Evolutionary conservation across 2,113 vertebrate genomes (phyloP).

Genomic region (Sialia sialis): DNA sequence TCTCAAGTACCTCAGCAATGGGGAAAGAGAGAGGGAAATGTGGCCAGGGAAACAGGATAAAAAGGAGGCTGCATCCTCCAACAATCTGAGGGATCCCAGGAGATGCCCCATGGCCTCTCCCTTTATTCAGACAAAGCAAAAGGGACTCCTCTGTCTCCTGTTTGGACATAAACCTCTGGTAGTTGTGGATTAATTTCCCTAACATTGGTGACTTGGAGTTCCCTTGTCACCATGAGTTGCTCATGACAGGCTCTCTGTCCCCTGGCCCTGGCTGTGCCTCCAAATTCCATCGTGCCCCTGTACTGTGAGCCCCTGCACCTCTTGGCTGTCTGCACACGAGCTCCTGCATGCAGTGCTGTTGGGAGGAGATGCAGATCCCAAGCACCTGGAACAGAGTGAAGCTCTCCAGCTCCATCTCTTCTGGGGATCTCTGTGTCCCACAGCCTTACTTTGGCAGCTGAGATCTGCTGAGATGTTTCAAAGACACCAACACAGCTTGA

Average conservation of each 20-base stretch:
- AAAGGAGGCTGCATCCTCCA: too few species aligned
- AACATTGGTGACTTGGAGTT: rapidly evolving
- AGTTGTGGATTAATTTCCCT: too few species aligned
- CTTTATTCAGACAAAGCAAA: too few species aligned
- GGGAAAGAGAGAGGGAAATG: too few species aligned
- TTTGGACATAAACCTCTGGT: too few species aligned
- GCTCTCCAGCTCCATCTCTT: background rate
- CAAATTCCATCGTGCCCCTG: rapidly evolving
- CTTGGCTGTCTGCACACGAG: background rate
- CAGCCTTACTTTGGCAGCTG: background rate
- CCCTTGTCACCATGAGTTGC: background rate
- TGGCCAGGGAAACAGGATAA: too few species aligned
- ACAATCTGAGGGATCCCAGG: too few species aligned
- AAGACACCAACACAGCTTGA: background rate
- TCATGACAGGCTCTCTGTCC: background rate
- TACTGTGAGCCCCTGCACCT: too few species aligned
- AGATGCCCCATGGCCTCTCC: too few species aligned
- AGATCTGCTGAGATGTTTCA: background rate
- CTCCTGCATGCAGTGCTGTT: background rate
- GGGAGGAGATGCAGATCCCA: background rate
- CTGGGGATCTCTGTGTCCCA: background rate
- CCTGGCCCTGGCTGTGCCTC: background rate
- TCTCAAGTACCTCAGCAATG: too few species aligned
- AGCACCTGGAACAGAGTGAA: background rate
- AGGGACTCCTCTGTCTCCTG: too few species aligned